Conservation (phyloP, 2,888 invertebrate genomes). For the Philonicus albiceps region DNA sequence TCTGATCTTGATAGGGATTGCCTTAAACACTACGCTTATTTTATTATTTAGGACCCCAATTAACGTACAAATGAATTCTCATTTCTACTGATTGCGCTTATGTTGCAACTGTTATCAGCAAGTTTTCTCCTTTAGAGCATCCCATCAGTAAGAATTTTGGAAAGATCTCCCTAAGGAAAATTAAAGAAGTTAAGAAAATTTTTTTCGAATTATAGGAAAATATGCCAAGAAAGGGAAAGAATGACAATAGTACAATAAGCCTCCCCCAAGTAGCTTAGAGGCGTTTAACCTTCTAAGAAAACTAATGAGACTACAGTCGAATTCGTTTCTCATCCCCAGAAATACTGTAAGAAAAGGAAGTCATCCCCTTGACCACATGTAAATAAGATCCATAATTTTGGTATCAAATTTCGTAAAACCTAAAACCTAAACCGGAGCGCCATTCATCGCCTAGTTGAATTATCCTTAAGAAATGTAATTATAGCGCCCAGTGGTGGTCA, state of each 20-base stretch:
- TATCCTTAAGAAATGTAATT: slow-evolving; percentile 28
- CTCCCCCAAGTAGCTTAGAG: background rate
- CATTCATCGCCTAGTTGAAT: slow-evolving; percentile 6
- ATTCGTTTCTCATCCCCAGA: background rate
- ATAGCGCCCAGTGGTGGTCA: slow-evolving; percentile 4
- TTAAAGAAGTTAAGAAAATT: too few relatives aligned
- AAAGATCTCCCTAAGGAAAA: too few relatives aligned
- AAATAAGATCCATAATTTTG: slow-evolving; percentile 8
- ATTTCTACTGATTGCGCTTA: background rate
- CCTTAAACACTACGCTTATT: background rate
- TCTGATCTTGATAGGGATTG: background rate
- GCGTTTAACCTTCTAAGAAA: background rate
- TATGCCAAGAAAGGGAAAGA: too few relatives aligned
- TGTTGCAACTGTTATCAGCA: background rate
- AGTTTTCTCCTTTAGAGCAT: background rate
- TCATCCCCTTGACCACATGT: slow-evolving; percentile 22
- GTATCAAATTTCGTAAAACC: slow-evolving; percentile 15
- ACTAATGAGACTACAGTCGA: background rate
- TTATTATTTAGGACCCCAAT: background rate
- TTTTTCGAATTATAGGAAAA: too few relatives aligned
- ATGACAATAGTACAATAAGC: background rate
- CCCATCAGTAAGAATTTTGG: too few relatives aligned
- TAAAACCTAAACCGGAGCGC: background rate
- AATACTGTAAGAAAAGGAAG: background rate
- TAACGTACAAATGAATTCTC: background rate